Conservation (phyloP, 2,113 vertebrate species). For the Rattus rattus region DNA sequence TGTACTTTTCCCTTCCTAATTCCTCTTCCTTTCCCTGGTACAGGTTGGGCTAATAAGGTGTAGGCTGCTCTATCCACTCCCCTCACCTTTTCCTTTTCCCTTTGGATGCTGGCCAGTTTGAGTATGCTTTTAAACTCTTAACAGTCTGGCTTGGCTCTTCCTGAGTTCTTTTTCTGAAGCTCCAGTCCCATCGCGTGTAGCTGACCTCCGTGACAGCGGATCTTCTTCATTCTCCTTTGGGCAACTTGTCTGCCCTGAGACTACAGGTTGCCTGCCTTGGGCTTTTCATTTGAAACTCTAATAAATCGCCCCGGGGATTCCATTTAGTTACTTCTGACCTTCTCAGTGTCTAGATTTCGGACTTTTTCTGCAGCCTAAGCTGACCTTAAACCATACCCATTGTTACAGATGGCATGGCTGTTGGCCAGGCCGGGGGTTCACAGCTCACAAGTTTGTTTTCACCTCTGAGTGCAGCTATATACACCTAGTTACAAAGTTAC, state of each 20-base stretch:
- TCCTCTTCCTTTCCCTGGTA: background rate
- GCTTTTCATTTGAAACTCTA: background rate
- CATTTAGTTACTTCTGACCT: background rate
- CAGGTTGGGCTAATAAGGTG: background rate
- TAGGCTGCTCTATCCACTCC: background rate
- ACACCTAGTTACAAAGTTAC: background rate
- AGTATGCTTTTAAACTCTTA: background rate
- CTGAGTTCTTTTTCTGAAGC: background rate
- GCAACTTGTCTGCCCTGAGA: background rate
- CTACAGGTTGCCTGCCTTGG: background rate
- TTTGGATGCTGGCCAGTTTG: background rate
- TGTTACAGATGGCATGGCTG: background rate
- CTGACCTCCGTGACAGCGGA: background rate
- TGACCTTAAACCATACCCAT: background rate
- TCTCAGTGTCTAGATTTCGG: background rate
- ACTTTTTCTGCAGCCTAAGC: background rate
- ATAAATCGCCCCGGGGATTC: background rate
- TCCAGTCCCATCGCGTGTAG: background rate
- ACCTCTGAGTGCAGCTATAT: background rate
- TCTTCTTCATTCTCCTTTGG: background rate
- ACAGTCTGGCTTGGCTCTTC: background rate
- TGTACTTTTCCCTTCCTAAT: background rate
- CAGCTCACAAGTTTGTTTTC: background rate
- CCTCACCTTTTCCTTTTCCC: background rate
- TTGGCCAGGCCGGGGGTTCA: background rate